Evolutionary conservation across 2,113 vertebrate genomes (phyloP), one percentile per base, ranked within the genome.

Genomic region (Mustela lutreola): DNA sequence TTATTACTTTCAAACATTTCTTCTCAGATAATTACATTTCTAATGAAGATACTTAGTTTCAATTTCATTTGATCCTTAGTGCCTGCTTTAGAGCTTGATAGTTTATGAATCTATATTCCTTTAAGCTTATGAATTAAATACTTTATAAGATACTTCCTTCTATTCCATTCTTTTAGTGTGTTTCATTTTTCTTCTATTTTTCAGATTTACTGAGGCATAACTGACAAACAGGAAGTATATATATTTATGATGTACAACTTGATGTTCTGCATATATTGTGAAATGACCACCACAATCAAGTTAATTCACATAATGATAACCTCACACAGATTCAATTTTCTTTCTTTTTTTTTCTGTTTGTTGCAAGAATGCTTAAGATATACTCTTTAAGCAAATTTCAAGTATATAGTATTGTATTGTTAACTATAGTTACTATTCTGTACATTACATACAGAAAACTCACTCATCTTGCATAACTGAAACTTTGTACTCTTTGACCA

Each of bases 11-110:
- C 42, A 96, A 96, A 92, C 31, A 88, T 97, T 97, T 94, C 33
- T 97, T 93, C 62, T 63, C 88, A 94, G 75, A 91, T 95, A 95
- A 94, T 97, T 96, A 83, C 36, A 94, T 95, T 90, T n/a, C 42
- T 95, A 53, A 95, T 85, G 19, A 89, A 86, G 67, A 97, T 65
- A 92, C 18, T 95, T 92, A 87, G 56, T 94, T 97, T 90, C 31
- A 80, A 84, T 97, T 97, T 94, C 70, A 89, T 75, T 87, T 96
- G 83, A 75, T 94, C 79, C 62, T 96, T 75, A 92, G 50, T 96
- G 80, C 58, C 63, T 81, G 45, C 19, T 90, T 84, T 84, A 90
- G 33, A 78, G 16, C 71, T 87, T 96, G 80, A 96, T 94, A 53
- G 81, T 45, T 89, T 94, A 96, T 97, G 88, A 92, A 94, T 94